Percentiles rank a stretch among this genome's conserved stretches.
These are phyloP conservation scores for Calyptommatus sinebrachiatus DNA, from an alignment of 2,113 vertebrate genomes.

Conservation along the genomic window DNA sequence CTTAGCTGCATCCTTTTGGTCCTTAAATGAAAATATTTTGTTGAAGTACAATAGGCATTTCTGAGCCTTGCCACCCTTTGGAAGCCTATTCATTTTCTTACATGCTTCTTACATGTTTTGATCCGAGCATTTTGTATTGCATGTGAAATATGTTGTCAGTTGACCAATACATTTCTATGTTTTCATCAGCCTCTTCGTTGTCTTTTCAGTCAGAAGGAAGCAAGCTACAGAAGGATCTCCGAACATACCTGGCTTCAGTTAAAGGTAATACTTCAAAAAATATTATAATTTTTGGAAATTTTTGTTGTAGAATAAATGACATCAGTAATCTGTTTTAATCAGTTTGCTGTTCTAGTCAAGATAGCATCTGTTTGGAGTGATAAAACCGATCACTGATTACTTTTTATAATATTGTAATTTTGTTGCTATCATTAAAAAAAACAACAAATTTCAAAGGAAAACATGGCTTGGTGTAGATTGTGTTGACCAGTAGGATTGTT, in stretches of 20 bases:
- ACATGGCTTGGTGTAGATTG: background rate
- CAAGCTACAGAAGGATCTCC: conserved; percentile 92
- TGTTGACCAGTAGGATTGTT: background rate
- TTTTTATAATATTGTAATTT: background rate
- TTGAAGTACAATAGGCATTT: too few relatives aligned
- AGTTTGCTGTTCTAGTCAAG: background rate
- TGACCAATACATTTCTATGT: background rate
- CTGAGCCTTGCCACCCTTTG: too few relatives aligned
- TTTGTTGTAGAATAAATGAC: background rate
- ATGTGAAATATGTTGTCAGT: background rate
- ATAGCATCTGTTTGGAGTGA: background rate
- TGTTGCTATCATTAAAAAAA: background rate
- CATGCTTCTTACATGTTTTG: background rate
- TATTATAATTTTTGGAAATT: background rate
- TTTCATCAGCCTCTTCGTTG: conserved; percentile 22
- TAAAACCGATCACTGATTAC: background rate
- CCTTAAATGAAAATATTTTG: too few relatives aligned
- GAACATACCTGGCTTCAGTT: conserved; percentile 89
- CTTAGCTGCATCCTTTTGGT: too few relatives aligned
- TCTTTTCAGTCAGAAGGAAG: conserved; percentile 82
- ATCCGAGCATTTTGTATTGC: background rate
- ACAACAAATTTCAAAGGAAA: too few relatives aligned
- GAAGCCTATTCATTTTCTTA: background rate
- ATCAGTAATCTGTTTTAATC: background rate
- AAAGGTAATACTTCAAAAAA: conserved; percentile 77